Percentiles rank a stretch among this genome's conserved stretches.
Evolutionary conservation across 2,797 vertebrate genomes (phyloP).

Genomic region (Geotrypetes seraphini): DNA sequence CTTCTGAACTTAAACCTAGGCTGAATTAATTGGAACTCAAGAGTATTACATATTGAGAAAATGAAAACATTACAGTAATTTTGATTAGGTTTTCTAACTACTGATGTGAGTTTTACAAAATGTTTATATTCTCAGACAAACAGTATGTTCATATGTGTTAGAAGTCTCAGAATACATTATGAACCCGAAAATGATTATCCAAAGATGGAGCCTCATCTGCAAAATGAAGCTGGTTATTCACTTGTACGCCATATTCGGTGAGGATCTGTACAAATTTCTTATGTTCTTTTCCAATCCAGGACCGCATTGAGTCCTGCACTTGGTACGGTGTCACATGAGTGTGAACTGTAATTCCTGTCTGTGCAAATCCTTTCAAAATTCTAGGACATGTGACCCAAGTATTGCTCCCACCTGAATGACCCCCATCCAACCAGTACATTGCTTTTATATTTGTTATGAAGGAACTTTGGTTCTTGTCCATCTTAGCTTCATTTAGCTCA

Average conservation of each 20-base stretch:
- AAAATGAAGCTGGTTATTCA: constrained; percentile 78
- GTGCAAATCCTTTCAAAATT: constrained; percentile 69
- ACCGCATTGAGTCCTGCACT: constrained; percentile 84
- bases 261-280: constrained; percentile 73
- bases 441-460: constrained; percentile 69
- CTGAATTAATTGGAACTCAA: too few species aligned
- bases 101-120: too few species aligned
- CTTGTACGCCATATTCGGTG: constrained; percentile 66
- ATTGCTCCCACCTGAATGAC: constrained; percentile 86
- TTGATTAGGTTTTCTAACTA: too few species aligned
- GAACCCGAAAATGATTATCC: constrained; percentile 90
- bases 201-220: constrained; percentile 74
- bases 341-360: constrained; percentile 69
- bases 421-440: constrained; percentile 94
- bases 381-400: constrained; percentile 86
- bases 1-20: too few species aligned
- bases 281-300: constrained; percentile 93
- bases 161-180: constrained; percentile 63
- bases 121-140: too few species aligned
- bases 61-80: too few species aligned
- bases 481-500: constrained; percentile 73
- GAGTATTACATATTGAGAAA: too few species aligned
- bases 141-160: too few species aligned
- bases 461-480: constrained; percentile 56
- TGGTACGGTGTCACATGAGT: constrained; percentile 92